Base-by-base conservation (phyloP, 2,113 vertebrate species). In the Microtus pennsylvanicus region DNA sequence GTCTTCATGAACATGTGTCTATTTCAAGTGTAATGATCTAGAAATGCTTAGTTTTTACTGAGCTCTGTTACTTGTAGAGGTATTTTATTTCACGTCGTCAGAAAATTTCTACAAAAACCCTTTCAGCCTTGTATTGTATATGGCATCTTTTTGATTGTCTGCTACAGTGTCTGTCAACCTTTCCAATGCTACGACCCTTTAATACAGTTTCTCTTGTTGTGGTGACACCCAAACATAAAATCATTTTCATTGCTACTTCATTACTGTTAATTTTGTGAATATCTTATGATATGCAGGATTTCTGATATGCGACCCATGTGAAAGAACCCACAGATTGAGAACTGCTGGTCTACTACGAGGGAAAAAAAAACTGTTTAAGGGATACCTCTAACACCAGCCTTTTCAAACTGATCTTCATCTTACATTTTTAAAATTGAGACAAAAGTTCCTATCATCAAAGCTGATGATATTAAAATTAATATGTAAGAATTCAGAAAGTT, bases 1-100 rank as follows among this genome's bases (percentile, higher is more conserved):
- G 28, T 26, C 10, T 90, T 45, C 52, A 22, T 87, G 9, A 22
- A 1, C 61, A 45, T 77, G 10, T 28, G 89, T 82, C 45, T 42
- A 80, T 69, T 90, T 90, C 78, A 92, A 93, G 21, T 65, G 17
- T 81, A 26, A 90, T 89, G 16, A 77, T 58, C 12, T 63, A 77
- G 13, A 33, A 97, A 42, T 7, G 42, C 42, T 78, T 55, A n/a
- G 6, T 86, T 80, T 91, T 47, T 85, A 17, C 38, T 88, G 24
- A 38, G 74, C 50, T 92, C 13, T 33, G 92, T 85, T 80, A 24
- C 86, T 67, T 52, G 67, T 63, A 21, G 45, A 10, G 92, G 26
- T 58, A 75, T 13, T 77, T 63, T 74, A 90, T 52, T 72, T 91
- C 80, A 4, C 65, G 42, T 61, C 5, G 87, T 17, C 19, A 65